phyloP scores from a whole-genome alignment of 2,888 invertebrate species.

The Griposia aprilina region DNA sequence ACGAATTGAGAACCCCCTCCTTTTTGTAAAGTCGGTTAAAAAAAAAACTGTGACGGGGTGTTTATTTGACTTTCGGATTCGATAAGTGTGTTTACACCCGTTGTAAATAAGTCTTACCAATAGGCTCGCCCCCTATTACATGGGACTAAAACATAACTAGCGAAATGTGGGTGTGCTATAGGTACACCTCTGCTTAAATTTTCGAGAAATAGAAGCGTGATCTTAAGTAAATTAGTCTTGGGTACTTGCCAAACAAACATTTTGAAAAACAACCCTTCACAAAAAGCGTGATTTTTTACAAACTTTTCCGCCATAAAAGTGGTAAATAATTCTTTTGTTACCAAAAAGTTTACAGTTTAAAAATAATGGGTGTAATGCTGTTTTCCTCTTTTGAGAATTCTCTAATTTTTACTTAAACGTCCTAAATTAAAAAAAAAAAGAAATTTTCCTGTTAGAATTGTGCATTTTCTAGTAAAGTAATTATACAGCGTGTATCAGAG shows the following conservation, averaged over 20 bases:
- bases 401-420: neutral
- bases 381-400: neutral
- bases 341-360: neutral
- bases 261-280: slow-evolving; percentile 9
- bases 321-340: neutral
- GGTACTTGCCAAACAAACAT: slow-evolving; percentile 1
- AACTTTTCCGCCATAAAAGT: neutral
- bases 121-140: too few relatives aligned
- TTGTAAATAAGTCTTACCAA: too few relatives aligned
- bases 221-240: neutral
- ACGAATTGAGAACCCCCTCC: too few relatives aligned
- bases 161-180: neutral
- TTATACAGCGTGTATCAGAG: too few relatives aligned
- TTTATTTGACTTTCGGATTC: too few relatives aligned
- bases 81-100: too few relatives aligned
- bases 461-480: neutral
- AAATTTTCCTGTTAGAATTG: neutral
- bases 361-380: neutral
- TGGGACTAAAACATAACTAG: too few relatives aligned
- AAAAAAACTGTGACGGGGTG: too few relatives aligned
- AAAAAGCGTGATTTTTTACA: too few relatives aligned
- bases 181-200: neutral
- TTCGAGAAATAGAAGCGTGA: neutral
- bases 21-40: too few relatives aligned
- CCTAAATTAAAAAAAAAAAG: neutral